Conservation (phyloP, 1,140 invertebrate genomes). For the Scaptomyza montana region DNA sequence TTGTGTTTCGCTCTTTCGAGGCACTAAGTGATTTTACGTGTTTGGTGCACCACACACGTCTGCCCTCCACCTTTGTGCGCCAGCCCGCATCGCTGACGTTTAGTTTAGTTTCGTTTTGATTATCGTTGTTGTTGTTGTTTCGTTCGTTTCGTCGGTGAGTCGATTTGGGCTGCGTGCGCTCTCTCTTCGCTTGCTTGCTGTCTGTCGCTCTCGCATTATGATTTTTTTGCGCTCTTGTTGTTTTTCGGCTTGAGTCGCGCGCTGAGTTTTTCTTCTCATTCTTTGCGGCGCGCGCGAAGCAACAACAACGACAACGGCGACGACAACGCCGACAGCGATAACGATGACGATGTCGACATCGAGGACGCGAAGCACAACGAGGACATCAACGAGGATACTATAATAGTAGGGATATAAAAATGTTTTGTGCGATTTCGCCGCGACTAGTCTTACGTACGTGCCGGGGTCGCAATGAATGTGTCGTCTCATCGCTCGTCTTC, state of each 20-base stretch:
- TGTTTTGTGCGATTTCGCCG: constrained; percentile 81
- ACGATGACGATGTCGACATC: constrained; percentile 34
- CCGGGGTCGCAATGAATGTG: constrained; percentile 80
- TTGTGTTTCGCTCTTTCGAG: constrained; percentile 40
- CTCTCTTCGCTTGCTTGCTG: constrained; percentile 3
- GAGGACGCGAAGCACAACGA: constrained; percentile 46
- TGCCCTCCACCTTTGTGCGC: constrained; percentile 9
- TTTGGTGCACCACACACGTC: constrained; percentile 75
- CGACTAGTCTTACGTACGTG: constrained; percentile 83
- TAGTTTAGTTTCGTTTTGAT: constrained; percentile 50
- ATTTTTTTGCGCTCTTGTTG: constrained; percentile 67
- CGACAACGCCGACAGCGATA: constrained; percentile 53
- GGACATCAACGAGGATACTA: constrained; percentile 54
- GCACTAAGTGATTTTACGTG: constrained; percentile 83
- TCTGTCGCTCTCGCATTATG: constrained; percentile 43
- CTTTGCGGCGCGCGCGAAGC: constrained; percentile 72
- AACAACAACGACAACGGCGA: constrained; percentile 60
- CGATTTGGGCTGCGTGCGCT: constrained; percentile 37
- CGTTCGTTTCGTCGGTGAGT: constrained; percentile 20
- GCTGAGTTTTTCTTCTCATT: constrained; percentile 74
- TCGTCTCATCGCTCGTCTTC: constrained; percentile 50
- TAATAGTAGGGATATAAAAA: constrained; percentile 78
- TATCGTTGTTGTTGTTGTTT: constrained; percentile 22
- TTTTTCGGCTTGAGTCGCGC: constrained; percentile 68
- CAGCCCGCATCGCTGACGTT: constrained; percentile 29